Evolutionary conservation across 1,140 invertebrate genomes (phyloP), one percentile per base, ranked within the genome.

Genomic region (Bombyx mandarina): DNA sequence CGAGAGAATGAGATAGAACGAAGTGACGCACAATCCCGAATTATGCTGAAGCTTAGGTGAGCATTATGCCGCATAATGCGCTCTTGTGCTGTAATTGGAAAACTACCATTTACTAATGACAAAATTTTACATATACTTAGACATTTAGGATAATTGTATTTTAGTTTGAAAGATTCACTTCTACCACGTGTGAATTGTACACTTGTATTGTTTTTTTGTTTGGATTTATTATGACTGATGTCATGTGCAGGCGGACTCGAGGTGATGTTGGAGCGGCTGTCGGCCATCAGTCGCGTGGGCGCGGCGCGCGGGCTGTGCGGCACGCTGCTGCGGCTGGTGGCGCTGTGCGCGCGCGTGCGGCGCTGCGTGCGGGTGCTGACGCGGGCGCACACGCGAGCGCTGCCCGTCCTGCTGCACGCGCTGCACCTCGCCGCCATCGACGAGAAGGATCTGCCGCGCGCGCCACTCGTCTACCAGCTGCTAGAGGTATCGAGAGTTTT

Each of bases 231-330:
- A n/a, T 49, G n/a, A 54, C 7, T 9, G 35, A 7, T 44, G 8
- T 44, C 2, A 10, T 44, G 43, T 3, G 12, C 94, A 89, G 95
- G 95, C 50, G 98, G 98, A 1, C 86, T 99, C 3, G 92, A 96
- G 71, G 94, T 93, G 10, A 93, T 95, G 90, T 85, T 95, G 51
- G 91, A 92, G 57, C 88, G 94, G 3, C 89, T 98, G 56, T 90
- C 90, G 5, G 89, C 89, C 1, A 89, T 90, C 54, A 73, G 79
- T 10, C 82, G 82, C 7, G 86, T 88, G 54, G 88, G 82, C 4
- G 77, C 77, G 44, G 84, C 85, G n/a, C 83, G 88, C 9, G 71
- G 82, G 6, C 75, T 89, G 22, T 79, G 73, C 47, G 76, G 74
- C 7, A 88, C 86, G 9, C 67, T 89, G 43, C 75, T 89, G 48